A percentile compares a stretch with the other conserved stretches of the same genome.
These are phyloP conservation scores for Oxygymnocypris stewartii DNA, from an alignment of 2,113 vertebrate species.

Conservation along the genomic window DNA sequence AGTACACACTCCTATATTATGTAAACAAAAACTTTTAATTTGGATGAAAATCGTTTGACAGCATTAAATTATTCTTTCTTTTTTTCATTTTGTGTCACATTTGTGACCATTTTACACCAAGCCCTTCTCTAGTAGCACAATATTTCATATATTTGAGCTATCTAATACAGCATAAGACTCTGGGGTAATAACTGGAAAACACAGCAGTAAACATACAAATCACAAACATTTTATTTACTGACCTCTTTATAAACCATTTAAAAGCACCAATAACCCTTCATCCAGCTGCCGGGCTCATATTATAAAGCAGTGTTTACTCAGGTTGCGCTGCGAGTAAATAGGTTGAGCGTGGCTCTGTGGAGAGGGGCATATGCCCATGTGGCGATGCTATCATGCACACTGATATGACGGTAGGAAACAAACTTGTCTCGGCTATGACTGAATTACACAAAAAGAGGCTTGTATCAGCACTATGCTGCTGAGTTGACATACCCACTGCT, in stretches of 20 bases:
- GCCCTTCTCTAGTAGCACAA: not conserved
- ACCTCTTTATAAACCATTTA: not conserved
- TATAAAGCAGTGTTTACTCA: slow-evolving; percentile 43
- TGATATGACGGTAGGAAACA: slow-evolving; percentile 42
- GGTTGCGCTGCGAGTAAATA: slow-evolving; percentile 30
- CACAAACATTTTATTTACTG: not conserved
- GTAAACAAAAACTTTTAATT: too few relatives aligned
- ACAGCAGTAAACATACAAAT: not conserved
- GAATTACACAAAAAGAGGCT: slow-evolving; percentile 49
- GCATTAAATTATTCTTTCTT: not conserved
- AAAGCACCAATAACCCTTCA: slow-evolving; percentile 25
- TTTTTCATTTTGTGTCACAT: not conserved
- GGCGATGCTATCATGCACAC: slow-evolving; percentile 48
- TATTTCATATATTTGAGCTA: not conserved
- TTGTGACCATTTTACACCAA: not conserved
- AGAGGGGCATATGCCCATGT: slow-evolving; percentile 42
- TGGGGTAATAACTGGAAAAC: not conserved
- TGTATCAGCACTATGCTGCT: slow-evolving; percentile 32
- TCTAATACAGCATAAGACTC: not conserved
- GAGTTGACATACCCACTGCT: slow-evolving; percentile 26
- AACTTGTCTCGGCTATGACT: slow-evolving; percentile 26
- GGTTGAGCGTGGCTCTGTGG: slow-evolving; percentile 37
- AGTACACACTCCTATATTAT: too few relatives aligned
- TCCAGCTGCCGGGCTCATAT: slow-evolving; percentile 15
- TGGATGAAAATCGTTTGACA: too few relatives aligned